Percentiles rank a stretch among this genome's conserved stretches.
These are phyloP conservation scores for Gymnocheta viridis DNA, from an alignment of 2,888 invertebrate species.

Conservation along the genomic window DNA sequence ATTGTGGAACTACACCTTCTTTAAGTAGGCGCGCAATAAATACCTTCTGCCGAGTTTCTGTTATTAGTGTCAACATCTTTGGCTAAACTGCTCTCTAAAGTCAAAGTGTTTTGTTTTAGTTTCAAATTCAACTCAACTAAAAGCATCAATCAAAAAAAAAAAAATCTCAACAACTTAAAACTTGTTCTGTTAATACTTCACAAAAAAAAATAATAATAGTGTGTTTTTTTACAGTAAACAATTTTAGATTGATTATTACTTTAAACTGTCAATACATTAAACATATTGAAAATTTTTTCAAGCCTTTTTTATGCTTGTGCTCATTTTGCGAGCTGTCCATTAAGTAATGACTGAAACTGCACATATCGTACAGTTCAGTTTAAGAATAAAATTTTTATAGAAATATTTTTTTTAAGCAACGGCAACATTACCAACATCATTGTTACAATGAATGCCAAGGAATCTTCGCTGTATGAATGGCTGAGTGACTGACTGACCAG, in stretches of 20 bases:
- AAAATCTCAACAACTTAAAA: conserved; percentile 45
- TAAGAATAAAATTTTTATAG: conserved; percentile 52
- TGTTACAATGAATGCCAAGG: conserved; percentile 27
- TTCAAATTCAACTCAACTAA: conserved; percentile 27
- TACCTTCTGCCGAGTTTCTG: not conserved
- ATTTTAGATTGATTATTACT: conserved; percentile 68
- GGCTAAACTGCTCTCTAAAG: not conserved
- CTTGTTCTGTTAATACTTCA: conserved; percentile 38
- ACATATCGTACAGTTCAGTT: conserved; percentile 53
- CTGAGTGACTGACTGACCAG: conserved; percentile 2
- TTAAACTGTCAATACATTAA: conserved; percentile 69
- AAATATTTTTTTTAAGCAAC: conserved; percentile 32
- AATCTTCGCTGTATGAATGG: conserved; percentile 6
- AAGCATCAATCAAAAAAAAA: conserved; percentile 57
- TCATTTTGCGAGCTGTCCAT: conserved; percentile 63
- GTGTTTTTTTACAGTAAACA: conserved; percentile 59
- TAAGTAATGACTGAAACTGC: conserved; percentile 66
- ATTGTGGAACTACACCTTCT: no score
- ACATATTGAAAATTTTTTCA: conserved; percentile 66
- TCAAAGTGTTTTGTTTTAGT: conserved; percentile 26
- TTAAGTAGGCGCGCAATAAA: no score
- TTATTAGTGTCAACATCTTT: conserved; percentile 21
- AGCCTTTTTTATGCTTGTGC: conserved; percentile 14
- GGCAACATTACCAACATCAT: conserved; percentile 16
- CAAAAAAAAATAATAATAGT: conserved; percentile 4